Conservation (phyloP, 2,113 vertebrate genomes). For the Nesogale talazaci region DNA sequence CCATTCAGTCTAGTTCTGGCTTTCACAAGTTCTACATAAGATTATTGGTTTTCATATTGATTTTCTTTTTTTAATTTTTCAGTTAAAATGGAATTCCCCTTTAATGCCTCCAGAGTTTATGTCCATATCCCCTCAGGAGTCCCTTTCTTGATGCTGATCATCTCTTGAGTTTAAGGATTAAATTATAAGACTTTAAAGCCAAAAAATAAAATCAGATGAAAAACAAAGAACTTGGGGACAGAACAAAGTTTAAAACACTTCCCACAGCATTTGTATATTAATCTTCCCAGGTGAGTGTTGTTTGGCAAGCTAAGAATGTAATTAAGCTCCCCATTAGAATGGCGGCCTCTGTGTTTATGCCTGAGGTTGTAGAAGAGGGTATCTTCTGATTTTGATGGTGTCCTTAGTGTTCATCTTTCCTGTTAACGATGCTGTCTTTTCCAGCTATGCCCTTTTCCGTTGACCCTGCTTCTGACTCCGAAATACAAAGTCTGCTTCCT, state of each 20-base stretch:
- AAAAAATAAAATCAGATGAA: neutral
- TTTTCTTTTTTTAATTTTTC: too few species aligned
- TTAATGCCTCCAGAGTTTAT: neutral
- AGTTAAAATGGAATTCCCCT: neutral
- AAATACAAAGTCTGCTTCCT: neutral
- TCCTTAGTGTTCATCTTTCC: neutral
- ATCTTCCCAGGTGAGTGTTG: conserved; percentile 41
- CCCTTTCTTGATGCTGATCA: neutral
- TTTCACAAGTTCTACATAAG: neutral
- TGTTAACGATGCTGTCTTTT: conserved; percentile 39
- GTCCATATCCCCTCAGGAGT: neutral
- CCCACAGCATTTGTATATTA: neutral
- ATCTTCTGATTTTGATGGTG: neutral
- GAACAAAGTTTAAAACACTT: conserved; percentile 33
- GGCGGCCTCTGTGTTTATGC: conserved; percentile 59
- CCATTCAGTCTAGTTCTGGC: neutral
- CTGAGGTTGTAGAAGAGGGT: conserved; percentile 6
- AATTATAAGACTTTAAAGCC: neutral
- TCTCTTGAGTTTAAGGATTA: neutral
- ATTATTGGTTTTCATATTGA: neutral
- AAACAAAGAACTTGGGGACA: neutral
- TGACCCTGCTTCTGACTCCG: neutral
- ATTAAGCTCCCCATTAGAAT: conserved; percentile 66
- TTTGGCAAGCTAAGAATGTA: conserved; percentile 55
- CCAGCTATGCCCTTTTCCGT: neutral